Evolutionary conservation across 2,113 vertebrate genomes (phyloP).

Genomic region (Puntigrus tetrazona): DNA sequence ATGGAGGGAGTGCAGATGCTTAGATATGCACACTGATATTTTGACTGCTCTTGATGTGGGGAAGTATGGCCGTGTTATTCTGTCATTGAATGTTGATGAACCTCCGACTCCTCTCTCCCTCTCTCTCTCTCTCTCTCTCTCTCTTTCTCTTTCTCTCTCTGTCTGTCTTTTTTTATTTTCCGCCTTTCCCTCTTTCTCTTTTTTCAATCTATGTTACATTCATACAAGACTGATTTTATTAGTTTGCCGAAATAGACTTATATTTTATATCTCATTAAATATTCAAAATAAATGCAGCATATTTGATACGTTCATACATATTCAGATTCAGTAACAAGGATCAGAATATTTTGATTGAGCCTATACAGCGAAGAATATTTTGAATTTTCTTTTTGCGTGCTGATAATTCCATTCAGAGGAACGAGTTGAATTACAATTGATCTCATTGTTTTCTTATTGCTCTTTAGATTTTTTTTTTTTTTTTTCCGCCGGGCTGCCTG

Average conservation of each 20-base stretch:
- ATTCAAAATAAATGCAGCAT: conserved; percentile 84
- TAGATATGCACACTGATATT: conserved; percentile 69
- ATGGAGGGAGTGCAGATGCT: conserved; percentile 58
- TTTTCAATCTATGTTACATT: conserved; percentile 76
- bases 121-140: too few relatives aligned
- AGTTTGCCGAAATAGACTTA: conserved; percentile 80
- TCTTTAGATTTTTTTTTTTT: conserved; percentile 62
- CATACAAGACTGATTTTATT: conserved; percentile 82
- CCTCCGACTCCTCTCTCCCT: conserved; percentile 62
- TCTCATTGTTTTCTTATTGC: conserved; percentile 72
- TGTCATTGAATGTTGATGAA: conserved; percentile 78
- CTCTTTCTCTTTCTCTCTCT: conserved; percentile 59
- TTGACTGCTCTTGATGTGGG: conserved; percentile 72
- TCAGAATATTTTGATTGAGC: conserved; percentile 83
- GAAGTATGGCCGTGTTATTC: conserved; percentile 74
- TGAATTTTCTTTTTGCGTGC: conserved; percentile 76
- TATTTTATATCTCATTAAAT: conserved; percentile 85
- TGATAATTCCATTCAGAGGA: conserved; percentile 78
- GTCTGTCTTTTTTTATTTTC: conserved; percentile 47
- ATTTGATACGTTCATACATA: conserved; percentile 83
- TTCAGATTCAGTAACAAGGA: conserved; percentile 80
- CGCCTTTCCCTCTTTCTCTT: conserved; percentile 34
- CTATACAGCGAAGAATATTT: conserved; percentile 75
- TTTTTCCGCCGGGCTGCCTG: conserved; percentile 23
- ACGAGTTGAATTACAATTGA: conserved; percentile 82